These are phyloP conservation scores for Nannospalax galili DNA, from an alignment of 2,113 vertebrate species.

Conservation along the genomic window DNA sequence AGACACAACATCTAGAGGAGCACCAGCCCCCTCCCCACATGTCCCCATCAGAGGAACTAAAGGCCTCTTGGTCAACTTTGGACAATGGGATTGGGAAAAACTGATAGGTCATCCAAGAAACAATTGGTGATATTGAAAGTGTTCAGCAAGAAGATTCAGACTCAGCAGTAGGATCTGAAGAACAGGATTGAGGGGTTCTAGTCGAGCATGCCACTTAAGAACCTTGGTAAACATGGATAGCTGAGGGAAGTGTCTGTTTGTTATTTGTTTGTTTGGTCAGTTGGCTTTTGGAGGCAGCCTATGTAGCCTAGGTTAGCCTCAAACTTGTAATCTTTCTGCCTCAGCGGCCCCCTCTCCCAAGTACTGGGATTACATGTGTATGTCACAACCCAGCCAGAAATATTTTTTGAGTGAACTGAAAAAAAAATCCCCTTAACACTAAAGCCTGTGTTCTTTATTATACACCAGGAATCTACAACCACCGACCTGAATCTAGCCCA, in stretches of 20 bases:
- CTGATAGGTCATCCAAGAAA: background rate
- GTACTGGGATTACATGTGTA: background rate
- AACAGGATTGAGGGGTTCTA: background rate
- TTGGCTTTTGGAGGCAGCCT: background rate
- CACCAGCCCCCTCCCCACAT: background rate
- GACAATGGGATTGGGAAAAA: background rate
- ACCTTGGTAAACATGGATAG: background rate
- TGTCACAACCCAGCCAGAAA: background rate
- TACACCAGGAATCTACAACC: background rate
- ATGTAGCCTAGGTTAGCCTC: background rate
- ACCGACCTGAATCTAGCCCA: background rate
- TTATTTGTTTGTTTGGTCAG: background rate
- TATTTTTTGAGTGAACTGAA: background rate
- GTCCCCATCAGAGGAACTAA: background rate
- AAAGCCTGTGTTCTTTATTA: background rate
- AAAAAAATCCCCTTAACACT: background rate
- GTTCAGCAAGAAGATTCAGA: background rate
- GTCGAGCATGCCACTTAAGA: background rate
- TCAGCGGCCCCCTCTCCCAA: background rate
- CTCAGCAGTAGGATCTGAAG: background rate
- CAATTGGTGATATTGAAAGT: background rate
- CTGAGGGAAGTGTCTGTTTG: background rate
- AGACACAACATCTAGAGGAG: background rate
- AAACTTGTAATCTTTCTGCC: background rate
- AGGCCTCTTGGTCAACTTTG: background rate